Evolutionary conservation across 2,797 vertebrate genomes (phyloP), one percentile per base, ranked within the genome.

Genomic region (Netta rufina): DNA sequence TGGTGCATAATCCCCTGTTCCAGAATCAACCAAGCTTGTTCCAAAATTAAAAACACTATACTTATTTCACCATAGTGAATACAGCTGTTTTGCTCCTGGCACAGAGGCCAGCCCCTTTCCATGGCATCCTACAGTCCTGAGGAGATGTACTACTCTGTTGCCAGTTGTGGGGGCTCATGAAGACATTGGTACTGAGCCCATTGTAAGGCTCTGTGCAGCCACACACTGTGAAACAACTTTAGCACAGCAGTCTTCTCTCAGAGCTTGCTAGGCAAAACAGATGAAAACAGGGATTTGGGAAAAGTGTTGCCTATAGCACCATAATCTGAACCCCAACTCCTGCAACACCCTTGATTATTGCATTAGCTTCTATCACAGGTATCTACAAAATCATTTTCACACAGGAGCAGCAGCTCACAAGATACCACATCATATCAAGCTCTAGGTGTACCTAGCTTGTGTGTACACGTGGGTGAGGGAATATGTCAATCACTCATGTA

Each of bases 131-230:
- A 15, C 16, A n/a, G n/a, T 60, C 72, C 87, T 65, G 38, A 87
- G 60, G 67, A 76, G 53, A 87, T 24, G 32, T 28, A 6, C 8
- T 65, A 11, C 22, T 82, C 41, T 33, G 27, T 36, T 79, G 41
- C 8, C 45, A 72, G 16, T 25, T 6, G 2, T 16, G 30, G 9
- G 19, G 10, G 18, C 19, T 38, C 0, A 0, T 1, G 3, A 7
- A 74, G 67, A 38, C 7, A 21, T 0, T 18, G 30, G 56, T 33
- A 33, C 57, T 33, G n/a, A 32, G 49, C 49, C 24, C 13, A 8
- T 49, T 49, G 49, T 49, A 49, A 49, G 49, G 49, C 49, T 49
- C 13, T 49, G 49, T 49, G 22, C 49, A 25, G 22, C 49, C 49
- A 49, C 49, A 49, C 22, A 49, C 49, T 69, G 11, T 77, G 61